Evolutionary conservation across 2,797 vertebrate genomes (phyloP).

Genomic region (Catamblyrhynchus diadema): DNA sequence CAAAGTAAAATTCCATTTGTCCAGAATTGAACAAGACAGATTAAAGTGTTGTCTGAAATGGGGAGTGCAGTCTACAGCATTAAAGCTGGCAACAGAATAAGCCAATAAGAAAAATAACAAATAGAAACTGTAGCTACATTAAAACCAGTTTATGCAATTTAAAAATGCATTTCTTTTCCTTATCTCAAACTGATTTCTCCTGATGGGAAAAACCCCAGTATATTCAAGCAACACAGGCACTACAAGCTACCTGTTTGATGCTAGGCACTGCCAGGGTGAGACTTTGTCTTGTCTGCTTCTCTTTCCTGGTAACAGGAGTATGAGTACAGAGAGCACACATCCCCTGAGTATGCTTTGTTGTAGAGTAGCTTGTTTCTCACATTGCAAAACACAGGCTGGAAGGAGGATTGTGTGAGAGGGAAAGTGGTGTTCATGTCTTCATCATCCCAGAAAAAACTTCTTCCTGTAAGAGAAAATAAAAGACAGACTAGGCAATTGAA

Average conservation of each 20-base stretch:
- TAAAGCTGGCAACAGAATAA: background rate
- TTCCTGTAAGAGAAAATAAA: background rate
- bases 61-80: background rate
- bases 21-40: background rate
- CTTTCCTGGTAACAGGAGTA: background rate
- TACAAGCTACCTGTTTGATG: background rate
- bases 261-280: background rate
- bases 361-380: background rate
- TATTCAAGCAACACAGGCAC: background rate
- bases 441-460: background rate
- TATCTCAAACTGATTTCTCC: background rate
- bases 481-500: background rate
- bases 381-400: background rate
- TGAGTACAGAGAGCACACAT: background rate
- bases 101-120: background rate
- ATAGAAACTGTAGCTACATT: background rate
- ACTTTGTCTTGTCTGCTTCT: background rate
- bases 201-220: background rate
- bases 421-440: background rate
- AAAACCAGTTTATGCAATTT: background rate
- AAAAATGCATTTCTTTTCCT: background rate
- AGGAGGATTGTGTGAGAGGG: background rate
- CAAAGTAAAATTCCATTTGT: constrained; percentile 6
- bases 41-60: background rate
- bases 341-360: background rate